phyloP scores from a whole-genome alignment of 2,797 vertebrate species.

The Bucorvus abyssinicus region DNA sequence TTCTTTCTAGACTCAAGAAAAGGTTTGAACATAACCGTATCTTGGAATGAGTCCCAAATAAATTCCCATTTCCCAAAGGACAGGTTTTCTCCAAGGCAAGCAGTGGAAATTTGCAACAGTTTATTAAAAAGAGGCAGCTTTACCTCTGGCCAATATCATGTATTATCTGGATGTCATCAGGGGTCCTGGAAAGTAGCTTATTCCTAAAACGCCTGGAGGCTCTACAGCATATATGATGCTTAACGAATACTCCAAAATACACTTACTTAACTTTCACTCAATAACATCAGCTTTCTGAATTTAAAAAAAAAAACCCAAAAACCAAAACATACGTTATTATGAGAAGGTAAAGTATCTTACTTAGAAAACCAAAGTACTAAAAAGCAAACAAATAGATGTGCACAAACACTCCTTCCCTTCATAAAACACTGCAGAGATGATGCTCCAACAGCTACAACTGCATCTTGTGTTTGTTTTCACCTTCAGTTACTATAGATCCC shows the following conservation, averaged over 20 bases:
- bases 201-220: conserved; percentile 33
- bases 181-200: conserved; percentile 61
- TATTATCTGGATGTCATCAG: conserved; percentile 62
- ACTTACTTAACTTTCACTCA: conserved; percentile 7
- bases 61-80: conserved; percentile 56
- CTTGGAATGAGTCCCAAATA: conserved; percentile 50
- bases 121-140: conserved; percentile 57
- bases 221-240: not conserved
- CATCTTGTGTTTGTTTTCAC: not conserved
- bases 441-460: not conserved
- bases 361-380: not conserved
- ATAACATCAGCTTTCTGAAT: not conserved
- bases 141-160: conserved; percentile 55
- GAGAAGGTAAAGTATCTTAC: too few relatives aligned
- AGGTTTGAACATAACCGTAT: conserved; percentile 23
- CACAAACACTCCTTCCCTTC: not conserved
- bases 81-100: conserved; percentile 56
- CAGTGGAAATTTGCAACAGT: conserved; percentile 53
- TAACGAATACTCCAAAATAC: conserved; percentile 15
- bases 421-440: not conserved
- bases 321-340: too few relatives aligned
- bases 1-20: conserved; percentile 31
- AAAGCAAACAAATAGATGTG: not conserved
- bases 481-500: not conserved
- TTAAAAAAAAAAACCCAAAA: not conserved